Evolutionary conservation across 1,140 invertebrate species (phyloP).

Genomic region (Oryctes rhinoceros): DNA sequence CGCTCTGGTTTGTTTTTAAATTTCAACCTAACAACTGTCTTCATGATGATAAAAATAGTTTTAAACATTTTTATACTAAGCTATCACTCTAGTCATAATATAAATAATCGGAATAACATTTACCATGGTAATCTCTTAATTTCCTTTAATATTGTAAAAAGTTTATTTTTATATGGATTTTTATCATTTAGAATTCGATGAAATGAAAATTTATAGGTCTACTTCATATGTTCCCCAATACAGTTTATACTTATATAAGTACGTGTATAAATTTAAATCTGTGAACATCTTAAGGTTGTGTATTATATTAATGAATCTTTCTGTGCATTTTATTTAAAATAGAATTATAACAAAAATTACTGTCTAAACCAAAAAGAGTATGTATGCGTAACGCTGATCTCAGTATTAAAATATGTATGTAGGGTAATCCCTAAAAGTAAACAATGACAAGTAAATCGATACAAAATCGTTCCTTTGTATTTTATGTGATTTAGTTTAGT

Average conservation of each 20-base stretch:
- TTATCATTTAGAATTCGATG: neutral
- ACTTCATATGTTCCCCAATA: neutral
- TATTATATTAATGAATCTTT: too few relatives aligned
- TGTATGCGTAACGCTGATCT: slow-evolving; percentile 13
- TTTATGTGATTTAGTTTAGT: slow-evolving; percentile 20
- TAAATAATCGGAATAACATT: neutral
- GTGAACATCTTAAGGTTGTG: too few relatives aligned
- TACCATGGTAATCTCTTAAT: neutral
- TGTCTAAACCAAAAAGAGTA: neutral
- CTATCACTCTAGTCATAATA: neutral
- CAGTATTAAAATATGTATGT: slow-evolving; percentile 2
- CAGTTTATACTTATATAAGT: too few relatives aligned
- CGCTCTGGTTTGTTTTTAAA: neutral
- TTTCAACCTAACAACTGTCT: neutral
- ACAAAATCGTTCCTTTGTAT: neutral
- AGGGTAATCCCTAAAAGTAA: neutral
- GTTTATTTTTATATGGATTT: slow-evolving; percentile 11
- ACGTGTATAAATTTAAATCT: too few relatives aligned
- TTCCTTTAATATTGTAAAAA: neutral
- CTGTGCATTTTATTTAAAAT: too few relatives aligned
- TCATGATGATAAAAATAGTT: neutral
- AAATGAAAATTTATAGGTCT: neutral
- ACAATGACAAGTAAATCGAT: neutral
- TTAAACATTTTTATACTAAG: neutral
- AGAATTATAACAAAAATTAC: too few relatives aligned